Evolutionary conservation across 2,113 vertebrate genomes (phyloP).

Genomic region (Menidia beryllina): DNA sequence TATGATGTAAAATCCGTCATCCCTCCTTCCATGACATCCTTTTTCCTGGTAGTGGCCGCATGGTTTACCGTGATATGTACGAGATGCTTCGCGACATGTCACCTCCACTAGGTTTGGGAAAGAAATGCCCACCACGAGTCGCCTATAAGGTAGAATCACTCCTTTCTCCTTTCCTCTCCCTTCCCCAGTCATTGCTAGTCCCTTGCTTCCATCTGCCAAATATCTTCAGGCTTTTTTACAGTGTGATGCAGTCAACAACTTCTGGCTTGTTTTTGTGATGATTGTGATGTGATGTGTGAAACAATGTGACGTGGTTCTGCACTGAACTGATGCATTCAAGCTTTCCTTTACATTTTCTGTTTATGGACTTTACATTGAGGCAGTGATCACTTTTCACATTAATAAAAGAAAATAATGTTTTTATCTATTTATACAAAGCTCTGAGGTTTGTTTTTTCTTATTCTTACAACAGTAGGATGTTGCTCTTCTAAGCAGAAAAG

Average conservation of each 20-base stretch:
- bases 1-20: constrained; percentile 28
- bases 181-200: constrained; percentile 46
- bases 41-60: constrained; percentile 88
- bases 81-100: constrained; percentile 99
- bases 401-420: too few species aligned
- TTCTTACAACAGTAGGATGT: too few species aligned
- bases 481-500: too few species aligned
- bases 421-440: too few species aligned
- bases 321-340: background rate
- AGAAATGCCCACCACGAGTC: constrained; percentile 97
- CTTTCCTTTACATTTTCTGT: constrained; percentile 20
- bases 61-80: constrained; percentile 97
- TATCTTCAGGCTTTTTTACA: constrained; percentile 63
- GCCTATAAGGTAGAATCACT: constrained; percentile 96
- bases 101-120: constrained; percentile 97
- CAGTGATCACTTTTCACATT: too few species aligned
- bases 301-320: constrained; percentile 28
- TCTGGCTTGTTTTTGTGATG: constrained; percentile 42
- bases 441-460: too few species aligned
- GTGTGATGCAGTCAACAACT: constrained; percentile 29
- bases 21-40: constrained; percentile 50
- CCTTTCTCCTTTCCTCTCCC: constrained; percentile 12
- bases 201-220: constrained; percentile 44
- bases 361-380: too few species aligned
- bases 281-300: constrained; percentile 48